Evolutionary conservation across 2,888 invertebrate species (phyloP).

Genomic region (Colostygia pectinataria): DNA sequence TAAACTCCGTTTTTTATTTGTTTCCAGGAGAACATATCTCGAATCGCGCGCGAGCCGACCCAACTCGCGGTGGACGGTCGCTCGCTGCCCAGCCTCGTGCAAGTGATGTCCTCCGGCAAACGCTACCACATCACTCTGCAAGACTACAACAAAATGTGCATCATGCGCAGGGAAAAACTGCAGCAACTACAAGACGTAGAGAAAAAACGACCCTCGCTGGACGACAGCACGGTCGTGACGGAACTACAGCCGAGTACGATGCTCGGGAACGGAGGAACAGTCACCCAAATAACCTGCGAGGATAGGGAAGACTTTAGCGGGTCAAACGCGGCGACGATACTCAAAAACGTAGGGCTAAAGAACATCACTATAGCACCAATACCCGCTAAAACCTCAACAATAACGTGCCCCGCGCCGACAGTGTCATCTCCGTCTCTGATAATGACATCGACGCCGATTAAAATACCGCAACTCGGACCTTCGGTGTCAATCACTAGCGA

Average conservation of each 20-base stretch:
- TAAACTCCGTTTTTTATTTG: neutral
- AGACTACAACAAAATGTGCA: conserved; percentile 91
- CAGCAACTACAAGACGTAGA: conserved; percentile 82
- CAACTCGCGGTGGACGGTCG: conserved; percentile 84
- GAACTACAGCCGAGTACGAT: conserved; percentile 67
- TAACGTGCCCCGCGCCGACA: conserved; percentile 57
- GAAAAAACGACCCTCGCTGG: conserved; percentile 44
- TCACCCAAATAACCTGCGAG: conserved; percentile 53
- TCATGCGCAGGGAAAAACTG: conserved; percentile 86
- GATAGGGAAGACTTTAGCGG: conserved; percentile 59
- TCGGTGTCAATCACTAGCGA: conserved; percentile 65
- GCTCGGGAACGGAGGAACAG: conserved; percentile 69
- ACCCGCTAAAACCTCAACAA: conserved; percentile 65
- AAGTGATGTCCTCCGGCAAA: conserved; percentile 90
- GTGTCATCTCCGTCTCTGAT: conserved; percentile 57
- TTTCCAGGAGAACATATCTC: conserved; percentile 68
- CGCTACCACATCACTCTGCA: conserved; percentile 90
- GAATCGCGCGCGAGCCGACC: conserved; percentile 70
- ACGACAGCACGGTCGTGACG: conserved; percentile 58
- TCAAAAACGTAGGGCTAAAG: conserved; percentile 76
- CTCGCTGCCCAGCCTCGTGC: conserved; percentile 85
- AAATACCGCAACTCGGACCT: conserved; percentile 61
- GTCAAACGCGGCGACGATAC: conserved; percentile 67
- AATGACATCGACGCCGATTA: conserved; percentile 58
- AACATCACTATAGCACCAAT: conserved; percentile 79